A percentile compares a stretch with the other conserved stretches of the same genome.
Evolutionary conservation across 1,140 invertebrate species (phyloP).

Genomic region (Rhyzopertha dominica): DNA sequence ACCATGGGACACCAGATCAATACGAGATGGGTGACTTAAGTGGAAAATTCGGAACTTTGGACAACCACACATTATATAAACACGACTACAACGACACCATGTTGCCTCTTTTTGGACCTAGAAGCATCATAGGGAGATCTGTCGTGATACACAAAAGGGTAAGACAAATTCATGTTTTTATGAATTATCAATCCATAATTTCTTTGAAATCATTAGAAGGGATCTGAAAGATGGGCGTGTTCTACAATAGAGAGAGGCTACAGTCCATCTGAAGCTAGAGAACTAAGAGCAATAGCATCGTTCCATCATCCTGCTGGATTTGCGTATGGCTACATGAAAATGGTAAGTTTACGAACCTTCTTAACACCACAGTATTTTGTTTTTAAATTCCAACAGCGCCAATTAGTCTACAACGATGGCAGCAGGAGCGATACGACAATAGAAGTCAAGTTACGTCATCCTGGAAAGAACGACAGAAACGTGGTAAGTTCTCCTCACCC

Average conservation of each 20-base stretch:
- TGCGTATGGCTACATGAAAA: slow-evolving; percentile 79
- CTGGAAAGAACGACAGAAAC: slow-evolving; percentile 76
- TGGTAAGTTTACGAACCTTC: slow-evolving; percentile 59
- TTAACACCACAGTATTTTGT: not conserved
- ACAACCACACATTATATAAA: slow-evolving; percentile 54
- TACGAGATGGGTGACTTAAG: slow-evolving; percentile 88
- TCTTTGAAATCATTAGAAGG: slow-evolving; percentile 19
- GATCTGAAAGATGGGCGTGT: slow-evolving; percentile 79
- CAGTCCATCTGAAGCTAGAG: slow-evolving; percentile 74
- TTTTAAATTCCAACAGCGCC: slow-evolving; percentile 55
- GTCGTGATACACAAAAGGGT: slow-evolving; percentile 79
- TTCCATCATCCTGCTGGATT: slow-evolving; percentile 86
- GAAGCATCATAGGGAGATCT: slow-evolving; percentile 79
- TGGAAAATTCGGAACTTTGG: slow-evolving; percentile 78
- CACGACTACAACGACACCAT: slow-evolving; percentile 74
- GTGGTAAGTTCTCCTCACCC: slow-evolving; percentile 51
- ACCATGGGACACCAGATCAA: slow-evolving; percentile 68
- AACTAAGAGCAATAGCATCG: slow-evolving; percentile 82
- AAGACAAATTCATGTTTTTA: slow-evolving; percentile 6
- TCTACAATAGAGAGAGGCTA: slow-evolving; percentile 81
- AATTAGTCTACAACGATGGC: slow-evolving; percentile 80
- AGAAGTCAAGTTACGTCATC: slow-evolving; percentile 80
- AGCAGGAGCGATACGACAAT: slow-evolving; percentile 84
- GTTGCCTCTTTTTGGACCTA: slow-evolving; percentile 76
- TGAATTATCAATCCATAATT: not conserved